These are phyloP conservation scores for Podarcis cretensis DNA, from an alignment of 2,113 vertebrate genomes.

Conservation along the genomic window DNA sequence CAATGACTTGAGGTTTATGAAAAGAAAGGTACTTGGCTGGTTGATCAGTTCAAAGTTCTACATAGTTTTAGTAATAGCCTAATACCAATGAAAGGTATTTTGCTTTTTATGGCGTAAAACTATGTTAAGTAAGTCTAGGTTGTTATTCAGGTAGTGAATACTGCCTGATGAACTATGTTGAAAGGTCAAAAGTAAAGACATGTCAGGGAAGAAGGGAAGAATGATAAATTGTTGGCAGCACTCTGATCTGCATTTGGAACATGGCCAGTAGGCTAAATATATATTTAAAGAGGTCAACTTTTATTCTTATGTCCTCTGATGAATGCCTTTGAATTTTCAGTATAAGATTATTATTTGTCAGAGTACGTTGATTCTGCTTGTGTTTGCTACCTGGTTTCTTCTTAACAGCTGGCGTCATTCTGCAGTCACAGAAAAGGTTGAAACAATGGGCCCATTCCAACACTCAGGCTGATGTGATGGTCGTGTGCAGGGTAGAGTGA, in stretches of 20 bases:
- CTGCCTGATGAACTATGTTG: slow-evolving; percentile 30
- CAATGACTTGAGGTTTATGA: neutral
- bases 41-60: neutral
- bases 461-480: neutral
- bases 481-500: slow-evolving; percentile 24
- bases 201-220: slow-evolving; percentile 39
- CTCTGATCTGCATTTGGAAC: slow-evolving; percentile 45
- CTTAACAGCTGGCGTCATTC: slow-evolving; percentile 35
- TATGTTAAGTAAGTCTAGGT: slow-evolving; percentile 7
- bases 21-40: neutral
- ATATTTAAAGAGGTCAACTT: slow-evolving; percentile 57
- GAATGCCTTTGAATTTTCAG: slow-evolving; percentile 58
- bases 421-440: neutral
- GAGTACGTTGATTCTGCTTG: slow-evolving; percentile 34
- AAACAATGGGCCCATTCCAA: neutral
- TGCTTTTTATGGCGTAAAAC: slow-evolving; percentile 45
- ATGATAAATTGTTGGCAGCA: slow-evolving; percentile 30
- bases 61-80: neutral
- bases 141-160: slow-evolving; percentile 39
- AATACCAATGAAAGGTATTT: slow-evolving; percentile 37
- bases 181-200: slow-evolving; percentile 33
- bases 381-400: slow-evolving; percentile 54
- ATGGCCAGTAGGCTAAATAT: slow-evolving; percentile 63
- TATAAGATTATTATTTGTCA: slow-evolving; percentile 50
- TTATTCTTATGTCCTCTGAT: slow-evolving; percentile 37